Evolutionary conservation across 2,888 invertebrate species (phyloP), one percentile per base, ranked within the genome.

Genomic region (Mimumesa dahlbomi): DNA sequence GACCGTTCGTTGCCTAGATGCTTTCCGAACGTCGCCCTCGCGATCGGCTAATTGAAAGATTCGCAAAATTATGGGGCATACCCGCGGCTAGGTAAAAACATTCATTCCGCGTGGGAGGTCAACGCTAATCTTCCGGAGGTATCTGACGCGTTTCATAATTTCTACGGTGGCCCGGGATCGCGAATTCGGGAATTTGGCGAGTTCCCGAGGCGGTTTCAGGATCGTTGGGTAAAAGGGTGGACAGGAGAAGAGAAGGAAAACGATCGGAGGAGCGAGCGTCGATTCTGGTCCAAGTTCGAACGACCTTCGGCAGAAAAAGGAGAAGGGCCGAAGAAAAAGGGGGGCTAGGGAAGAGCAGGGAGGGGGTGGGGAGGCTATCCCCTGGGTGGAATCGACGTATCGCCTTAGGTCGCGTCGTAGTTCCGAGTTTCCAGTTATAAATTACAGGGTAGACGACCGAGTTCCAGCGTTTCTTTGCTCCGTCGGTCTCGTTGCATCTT

Each of bases 381-480:
- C 79, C 69, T 34, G 81, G 79, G 72, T 72, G 70, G 75, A 77
- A 81, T 82, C 81, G 79, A 79, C 79, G 72, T 81, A 78, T 81
- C 81, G 81, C 79, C 82, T 81, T 79, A 81, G 79, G 80, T 78
- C 79, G 82, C 70, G 79, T 65, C 72, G 79, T 66, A 79, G 80
- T 79, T 82, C 82, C 79, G 72, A 82, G 81, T 82, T 81, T 79
- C 75, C 77, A 79, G 82, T 82, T 82, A 81, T 82, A 81, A 81
- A 81, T 81, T 81, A 79, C 80, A 69, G 72, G 82, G 82, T 78
- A 78, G 82, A 79, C 82, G 79, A 81, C 79, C 81, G 79, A 79
- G 79, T 81, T 80, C 81, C 69, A 65, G 45, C 77, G 71, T 68
- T 68, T 69, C 69, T 77, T 72, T 65, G 16, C 36, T 34, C 29